Base-by-base conservation (phyloP, 2,113 vertebrate genomes). In the Halichoerus grypus region DNA sequence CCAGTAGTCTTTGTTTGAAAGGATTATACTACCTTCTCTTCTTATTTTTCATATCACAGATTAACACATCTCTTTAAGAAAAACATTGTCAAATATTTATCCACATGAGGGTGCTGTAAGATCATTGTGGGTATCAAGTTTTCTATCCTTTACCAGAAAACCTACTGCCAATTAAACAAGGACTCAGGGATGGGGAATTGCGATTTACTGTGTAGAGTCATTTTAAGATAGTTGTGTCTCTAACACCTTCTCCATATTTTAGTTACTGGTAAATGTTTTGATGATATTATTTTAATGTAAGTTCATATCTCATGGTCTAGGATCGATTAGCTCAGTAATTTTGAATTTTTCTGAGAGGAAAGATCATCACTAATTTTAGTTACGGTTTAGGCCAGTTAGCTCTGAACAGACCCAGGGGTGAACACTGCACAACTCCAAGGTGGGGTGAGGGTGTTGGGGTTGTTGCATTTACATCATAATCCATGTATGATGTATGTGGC, bases 21-120 rank as follows among this genome's bases (percentile, higher is more conserved):
- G 26, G 33, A 49, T 91, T 82, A 39, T 24, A 61, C 42, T 12
- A 82, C n/a, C 28, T 77, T 90, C 15, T 63, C 19, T 91, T 36
- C 76, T 81, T 55, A 76, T 82, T 96, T 95, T 91, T 87, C 28
- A 26, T 87, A 91, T 67, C 33, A 74, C 13, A 80, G 85, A 85
- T 59, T 12, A 94, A 83, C 8, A 91, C 18, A 65, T 55, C 49
- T 92, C 36, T 69, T 81, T 26, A 92, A 94, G 51, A 82, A 94
- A 88, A 94, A 67, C 63, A 88, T 26, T 87, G 69, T 87, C 72
- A 79, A 77, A 71, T 86, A 65, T 79, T 31, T 76, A 39, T 94
- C 98, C 98, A 98, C 97, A 92, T 96, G 98, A 98, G 97, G 98
- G 98, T 94, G 97, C 96, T 95, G 18, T 92, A 96, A 95, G 97